These are phyloP conservation scores for Athrips mouffetella DNA, from an alignment of 2,888 invertebrate genomes.

Conservation along the genomic window DNA sequence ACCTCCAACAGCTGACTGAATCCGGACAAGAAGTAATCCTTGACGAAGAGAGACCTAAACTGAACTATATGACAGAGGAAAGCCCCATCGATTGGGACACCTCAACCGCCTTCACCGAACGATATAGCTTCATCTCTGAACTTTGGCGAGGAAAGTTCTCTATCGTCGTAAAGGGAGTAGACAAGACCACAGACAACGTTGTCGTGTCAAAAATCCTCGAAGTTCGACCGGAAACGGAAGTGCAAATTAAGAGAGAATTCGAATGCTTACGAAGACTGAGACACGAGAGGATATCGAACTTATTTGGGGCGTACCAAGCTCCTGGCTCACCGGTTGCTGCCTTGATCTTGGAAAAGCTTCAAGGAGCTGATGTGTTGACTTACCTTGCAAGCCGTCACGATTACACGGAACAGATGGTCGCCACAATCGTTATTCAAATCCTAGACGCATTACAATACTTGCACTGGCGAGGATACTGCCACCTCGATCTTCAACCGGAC, in stretches of 20 bases:
- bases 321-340: conserved; percentile 83
- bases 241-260: conserved; percentile 87
- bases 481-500: conserved; percentile 95
- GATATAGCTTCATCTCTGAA: conserved; percentile 92
- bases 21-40: conserved; percentile 83
- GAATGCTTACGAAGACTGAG: conserved; percentile 88
- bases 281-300: conserved; percentile 91
- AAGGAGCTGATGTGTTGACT: conserved; percentile 94
- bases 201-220: conserved; percentile 92
- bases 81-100: conserved; percentile 86
- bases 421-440: conserved; percentile 90
- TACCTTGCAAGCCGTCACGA: conserved; percentile 93
- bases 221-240: conserved; percentile 80
- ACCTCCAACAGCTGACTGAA: conserved; percentile 91
- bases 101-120: conserved; percentile 82
- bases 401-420: conserved; percentile 95
- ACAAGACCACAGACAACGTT: conserved; percentile 85
- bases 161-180: conserved; percentile 87
- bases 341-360: conserved; percentile 88
- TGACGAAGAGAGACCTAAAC: conserved; percentile 80
- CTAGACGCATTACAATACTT: conserved; percentile 95
- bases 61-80: conserved; percentile 87
- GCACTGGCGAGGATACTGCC: conserved; percentile 94
- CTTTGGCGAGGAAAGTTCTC: conserved; percentile 92
- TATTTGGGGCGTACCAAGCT: conserved; percentile 85